Evolutionary conservation across 2,113 vertebrate genomes (phyloP), one percentile per base, ranked within the genome.

Genomic region (Neodontobutis hainanensis): DNA sequence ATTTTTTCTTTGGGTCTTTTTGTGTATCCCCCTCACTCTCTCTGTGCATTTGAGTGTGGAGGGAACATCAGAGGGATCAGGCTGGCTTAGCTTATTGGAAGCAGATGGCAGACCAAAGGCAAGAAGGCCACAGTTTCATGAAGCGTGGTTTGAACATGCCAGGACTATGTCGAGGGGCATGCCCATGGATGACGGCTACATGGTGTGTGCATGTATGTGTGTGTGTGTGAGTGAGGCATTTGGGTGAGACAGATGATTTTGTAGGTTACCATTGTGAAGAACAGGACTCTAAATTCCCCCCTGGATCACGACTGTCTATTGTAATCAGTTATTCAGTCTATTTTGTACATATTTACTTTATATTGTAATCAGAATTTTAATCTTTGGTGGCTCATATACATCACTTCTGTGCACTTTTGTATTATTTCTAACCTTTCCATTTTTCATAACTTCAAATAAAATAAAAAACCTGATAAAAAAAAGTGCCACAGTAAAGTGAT

Each of bases 121-220:
- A 91, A 90, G 79, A 80, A 90, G 90, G 90, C 91, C 90, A 88
- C 89, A 83, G 79, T 89, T 92, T 89, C 82, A 92, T 89, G 88
- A 91, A 83, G 86, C 82, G 68, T 70, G 87, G 73, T 92, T 90
- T 89, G 79, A 93, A 91, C 85, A 89, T 80, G 78, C 86, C 89
- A 92, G 71, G 87, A 86, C 56, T 77, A 81, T 85, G 85, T 83
- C 87, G 88, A 86, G 90, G 89, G 52, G 77, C 86, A 90, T 85
- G 73, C 75, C 83, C 87, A 84, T 77, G 85, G 86, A 89, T 86
- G 86, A 87, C 70, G 85, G 80, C 75, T 87, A 66, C 75, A 63
- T 56, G 61, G 83, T 80, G 79, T 80, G 80, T 81, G 66, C 46
- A 46, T 65, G 78, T 46, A 69, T 63, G 55, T 71, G 80, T 61